Percentiles rank a stretch among this genome's conserved stretches.
Evolutionary conservation across 2,113 vertebrate species (phyloP).

Genomic region (Synodontis membranacea): DNA sequence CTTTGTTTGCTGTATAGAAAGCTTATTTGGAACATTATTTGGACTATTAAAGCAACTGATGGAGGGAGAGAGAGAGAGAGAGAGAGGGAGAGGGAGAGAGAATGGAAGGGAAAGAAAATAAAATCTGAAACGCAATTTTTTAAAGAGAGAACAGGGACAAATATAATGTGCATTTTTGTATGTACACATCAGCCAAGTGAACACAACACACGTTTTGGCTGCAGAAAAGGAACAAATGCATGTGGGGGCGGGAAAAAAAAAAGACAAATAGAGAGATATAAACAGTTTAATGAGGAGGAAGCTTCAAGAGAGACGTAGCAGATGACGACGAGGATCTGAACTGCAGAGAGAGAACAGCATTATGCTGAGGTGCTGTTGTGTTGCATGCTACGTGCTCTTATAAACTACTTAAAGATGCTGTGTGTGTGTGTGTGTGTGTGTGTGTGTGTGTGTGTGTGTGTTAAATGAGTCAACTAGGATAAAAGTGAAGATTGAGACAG

Average conservation of each 20-base stretch:
- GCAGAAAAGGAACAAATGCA: too few relatives aligned
- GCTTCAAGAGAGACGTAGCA: too few relatives aligned
- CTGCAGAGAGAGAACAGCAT: neutral
- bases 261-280: too few relatives aligned
- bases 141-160: neutral
- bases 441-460: constrained; percentile 13
- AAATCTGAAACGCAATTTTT: neutral
- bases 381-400: neutral
- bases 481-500: neutral
- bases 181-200: too few relatives aligned
- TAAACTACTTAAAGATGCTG: too few relatives aligned
- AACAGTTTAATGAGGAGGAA: too few relatives aligned
- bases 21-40: too few relatives aligned
- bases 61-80: neutral
- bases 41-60: too few relatives aligned
- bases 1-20: too few relatives aligned
- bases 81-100: neutral
- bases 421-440: constrained; percentile 10
- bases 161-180: too few relatives aligned
- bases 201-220: too few relatives aligned
- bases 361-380: neutral
- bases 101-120: neutral
- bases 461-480: neutral
- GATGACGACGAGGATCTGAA: neutral
- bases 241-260: too few relatives aligned